Evolutionary conservation across 2,888 invertebrate species (phyloP), one percentile per base, ranked within the genome.

Genomic region (Orthosia incerta): DNA sequence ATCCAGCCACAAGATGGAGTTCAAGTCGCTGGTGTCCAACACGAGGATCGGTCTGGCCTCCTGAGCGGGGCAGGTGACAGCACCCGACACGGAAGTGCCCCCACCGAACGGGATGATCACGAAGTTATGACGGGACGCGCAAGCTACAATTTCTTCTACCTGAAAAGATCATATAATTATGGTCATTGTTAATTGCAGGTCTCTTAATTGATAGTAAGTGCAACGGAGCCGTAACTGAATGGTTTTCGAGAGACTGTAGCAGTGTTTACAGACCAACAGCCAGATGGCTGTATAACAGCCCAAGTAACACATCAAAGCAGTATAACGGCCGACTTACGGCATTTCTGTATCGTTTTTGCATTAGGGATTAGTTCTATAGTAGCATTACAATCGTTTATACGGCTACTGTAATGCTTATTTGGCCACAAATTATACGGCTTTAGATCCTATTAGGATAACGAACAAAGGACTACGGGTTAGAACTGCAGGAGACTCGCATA

Each of bases 1-100:
- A 92, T 99, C 99, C 64, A 99, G 95, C 99, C 99, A 99, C 48
- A 99, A 93, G 91, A 99, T 98, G 82, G 98, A 97, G 96, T 99
- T 99, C 99, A 99, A 99, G 91, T 99, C 98, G 45, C 99, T 98
- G 60, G 99, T 99, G 92, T 99, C 99, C 79, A 99, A 91, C 0
- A 98, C 98, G 50, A 99, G 97, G 79, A 99, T 99, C 85, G 98
- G 98, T 0, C 96, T 86, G 65, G 98, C 96, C 39, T 94, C 95
- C 45, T 97, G 92, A 18, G 95, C 95, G 0, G 99, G 99, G 91
- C 99, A 99, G 64, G 98, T 97, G 15, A 99, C 97, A 0, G 98
- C 98, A 1, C 98, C 98, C 0, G 99, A 98, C 0, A 99, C 99
- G 57, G 98, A 99, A 0, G 99, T 99, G 0, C 99, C 99, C 2